Evolutionary conservation across 2,888 invertebrate species (phyloP), one percentile per base, ranked within the genome.

Genomic region (Mimumesa dahlbomi): DNA sequence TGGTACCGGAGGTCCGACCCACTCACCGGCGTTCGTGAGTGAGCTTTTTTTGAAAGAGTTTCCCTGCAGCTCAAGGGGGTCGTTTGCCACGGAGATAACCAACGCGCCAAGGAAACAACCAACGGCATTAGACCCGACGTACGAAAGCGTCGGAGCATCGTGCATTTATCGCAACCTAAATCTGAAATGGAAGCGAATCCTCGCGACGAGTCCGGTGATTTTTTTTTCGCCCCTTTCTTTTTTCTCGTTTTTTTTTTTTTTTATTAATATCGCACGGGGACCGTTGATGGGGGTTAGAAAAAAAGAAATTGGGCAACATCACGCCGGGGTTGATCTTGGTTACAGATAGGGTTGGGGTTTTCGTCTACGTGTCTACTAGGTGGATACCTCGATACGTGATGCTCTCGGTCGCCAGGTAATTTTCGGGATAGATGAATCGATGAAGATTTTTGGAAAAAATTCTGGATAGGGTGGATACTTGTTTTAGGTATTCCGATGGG

Each of bases 151-250:
- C 59, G 46, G 67, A 49, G 54, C 64, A 49, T 34, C 53, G 54
- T 56, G 62, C 46, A 58, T 77, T 64, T 81, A 81, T 79, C 79
- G 62, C 50, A 73, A 69, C 81, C 81, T 49, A 79, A 76, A 79
- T 79, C 79, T 79, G 62, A 81, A 79, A 78, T 81, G 70, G 75
- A 75, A 31, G 49, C 56, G 63, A 67, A 66, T 65, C 25, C 61
- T 46, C 48, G 66, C 59, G 53, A 50, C 50, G 62, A 49, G 40
- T 18, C 45, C 53, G 42, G 57, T 64, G 25, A 46, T 54, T 40
- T 67, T 79, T 70, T 58, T 58, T 59, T 54, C 19, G 7, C 19
- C 6, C 42, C 13, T 43, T 54, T 25, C 29, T 29, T n/a, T n/a
- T n/a, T n/a, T n/a, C n/a, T n/a, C n/a, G n/a, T n/a, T n/a, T n/a